Evolutionary conservation across 2,888 invertebrate genomes (phyloP), one percentile per base, ranked within the genome.

Genomic region (Stenodema calcarata): DNA sequence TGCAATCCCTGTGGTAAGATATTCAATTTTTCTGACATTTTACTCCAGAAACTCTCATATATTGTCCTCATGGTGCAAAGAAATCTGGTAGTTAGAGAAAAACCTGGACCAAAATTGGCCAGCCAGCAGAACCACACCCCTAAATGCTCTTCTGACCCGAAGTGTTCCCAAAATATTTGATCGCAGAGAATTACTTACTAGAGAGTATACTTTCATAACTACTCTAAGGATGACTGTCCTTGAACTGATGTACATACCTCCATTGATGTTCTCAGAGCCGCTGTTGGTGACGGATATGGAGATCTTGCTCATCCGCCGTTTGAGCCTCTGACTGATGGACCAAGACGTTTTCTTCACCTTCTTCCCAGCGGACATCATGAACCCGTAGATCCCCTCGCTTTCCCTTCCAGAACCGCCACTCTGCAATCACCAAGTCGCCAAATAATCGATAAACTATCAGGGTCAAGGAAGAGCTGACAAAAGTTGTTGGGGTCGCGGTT

Each of bases 291-390:
- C 69, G 69, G 78, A 35, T 69, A 86, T 87, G 69, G 88, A 88
- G 35, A 89, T 89, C 81, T 89, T 90, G 76, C 90, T 88, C 62
- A 90, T 89, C 28, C 88, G 85, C 44, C 88, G 81, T 28, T 88
- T 87, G 42, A 89, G 82, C 18, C 89, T 89, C 50, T 89, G 88
- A 47, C 89, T 88, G 62, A 89, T 70, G 23, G 89, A 88, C 89
- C 89, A 90, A 41, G 89, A 88, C 16, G 88, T 86, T 86, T 89
- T 89, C 86, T 89, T 86, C 89, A 89, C 88, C 86, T 89, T 87
- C 85, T 89, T 88, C 47, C 89, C 89, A 2, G 90, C 89, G 75
- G 89, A 88, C 87, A 89, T 89, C 88, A 89, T 89, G 28, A 89
- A 78, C 7, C 89, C 88, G 82, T 89, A 89, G 47, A 89, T 89